Evolutionary conservation across 1,140 invertebrate species (phyloP).

Genomic region (Apis dorsata): DNA sequence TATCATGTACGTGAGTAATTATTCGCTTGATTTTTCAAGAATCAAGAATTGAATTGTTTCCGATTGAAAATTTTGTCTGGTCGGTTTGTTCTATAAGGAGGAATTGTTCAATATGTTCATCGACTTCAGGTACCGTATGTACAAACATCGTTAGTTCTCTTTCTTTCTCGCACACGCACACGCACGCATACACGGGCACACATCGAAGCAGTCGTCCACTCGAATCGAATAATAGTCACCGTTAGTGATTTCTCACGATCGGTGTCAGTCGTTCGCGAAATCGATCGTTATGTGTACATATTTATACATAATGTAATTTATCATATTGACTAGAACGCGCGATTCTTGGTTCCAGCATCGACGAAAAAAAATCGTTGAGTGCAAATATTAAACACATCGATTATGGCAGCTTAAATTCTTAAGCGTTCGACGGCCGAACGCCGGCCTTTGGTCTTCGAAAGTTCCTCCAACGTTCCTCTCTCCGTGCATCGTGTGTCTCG

Average conservation of each 20-base stretch:
- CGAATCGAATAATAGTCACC: slow-evolving; percentile 8
- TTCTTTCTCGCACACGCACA: not conserved
- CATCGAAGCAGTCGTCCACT: slow-evolving; percentile 16
- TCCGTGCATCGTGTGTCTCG: not conserved
- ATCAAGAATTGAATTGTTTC: not conserved
- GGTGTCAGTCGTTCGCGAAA: slow-evolving; percentile 45
- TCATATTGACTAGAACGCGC: slow-evolving; percentile 62
- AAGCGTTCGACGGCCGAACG: slow-evolving; percentile 30
- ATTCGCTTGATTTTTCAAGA: no score
- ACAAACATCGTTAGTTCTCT: slow-evolving; percentile 50
- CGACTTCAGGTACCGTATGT: slow-evolving; percentile 66
- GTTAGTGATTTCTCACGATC: not conserved
- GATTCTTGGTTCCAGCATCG: slow-evolving; percentile 61
- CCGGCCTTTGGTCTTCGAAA: slow-evolving; percentile 51
- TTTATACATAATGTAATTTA: slow-evolving; percentile 52
- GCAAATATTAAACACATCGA: slow-evolving; percentile 61
- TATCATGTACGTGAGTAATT: not conserved
- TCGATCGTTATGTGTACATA: slow-evolving; percentile 56
- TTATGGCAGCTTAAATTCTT: slow-evolving; percentile 43
- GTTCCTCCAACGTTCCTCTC: not conserved
- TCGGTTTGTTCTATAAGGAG: slow-evolving; percentile 37
- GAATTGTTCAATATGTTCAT: slow-evolving; percentile 55
- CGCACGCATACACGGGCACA: slow-evolving; percentile 6
- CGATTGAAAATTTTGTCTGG: not conserved
- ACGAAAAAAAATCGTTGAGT: slow-evolving; percentile 58